Base-by-base conservation (phyloP, 1,140 invertebrate genomes). In the Ptiloglossa arizonensis region DNA sequence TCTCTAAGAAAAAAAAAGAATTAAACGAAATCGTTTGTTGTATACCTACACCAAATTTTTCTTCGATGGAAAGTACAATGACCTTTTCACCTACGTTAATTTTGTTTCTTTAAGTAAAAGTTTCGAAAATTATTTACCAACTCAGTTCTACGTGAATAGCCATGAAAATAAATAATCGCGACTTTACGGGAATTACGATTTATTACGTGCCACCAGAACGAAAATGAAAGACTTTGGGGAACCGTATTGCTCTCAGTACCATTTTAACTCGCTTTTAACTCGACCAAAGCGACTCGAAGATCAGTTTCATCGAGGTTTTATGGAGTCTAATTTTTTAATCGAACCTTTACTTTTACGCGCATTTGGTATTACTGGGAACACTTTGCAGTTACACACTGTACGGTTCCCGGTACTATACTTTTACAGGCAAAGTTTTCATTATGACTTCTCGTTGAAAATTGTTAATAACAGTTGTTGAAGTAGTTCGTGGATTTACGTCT, bases 201-300 rank as follows among this genome's bases (percentile, higher is more conserved):
- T 3, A 71, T 71, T 32, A 64, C 50, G 13, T 24, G 27, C 32
- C 46, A 52, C 71, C 60, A 22, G 48, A 32, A 56, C 38, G 50
- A 24, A 67, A 67, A 75, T 56, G 27, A 57, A 67, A 75, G 41
- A 50, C 32, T 68, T 35, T 35, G 63, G 38, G 32, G 70, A n/a
- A 62, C n/a, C n/a, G n/a, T n/a, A n/a, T n/a, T n/a, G n/a, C n/a
- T n/a, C n/a, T n/a, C 5, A 22, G 11, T 50, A 9, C 52, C 52
- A 64, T 46, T 72, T 63, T 72, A 41, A n/a, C 32, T 29, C 15
- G 22, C 22, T 50, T 46, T 73, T 62, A 38, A 27, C 70, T 48
- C 9, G n/a, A n/a, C 6, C 22, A 41, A 56, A 41, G 17, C 27
- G 11, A 11, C 17, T 29, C 19, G 2, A n/a, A 41, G 46, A 41